These are phyloP conservation scores for Parus major DNA, from an alignment of 2,113 vertebrate genomes.

Conservation along the genomic window DNA sequence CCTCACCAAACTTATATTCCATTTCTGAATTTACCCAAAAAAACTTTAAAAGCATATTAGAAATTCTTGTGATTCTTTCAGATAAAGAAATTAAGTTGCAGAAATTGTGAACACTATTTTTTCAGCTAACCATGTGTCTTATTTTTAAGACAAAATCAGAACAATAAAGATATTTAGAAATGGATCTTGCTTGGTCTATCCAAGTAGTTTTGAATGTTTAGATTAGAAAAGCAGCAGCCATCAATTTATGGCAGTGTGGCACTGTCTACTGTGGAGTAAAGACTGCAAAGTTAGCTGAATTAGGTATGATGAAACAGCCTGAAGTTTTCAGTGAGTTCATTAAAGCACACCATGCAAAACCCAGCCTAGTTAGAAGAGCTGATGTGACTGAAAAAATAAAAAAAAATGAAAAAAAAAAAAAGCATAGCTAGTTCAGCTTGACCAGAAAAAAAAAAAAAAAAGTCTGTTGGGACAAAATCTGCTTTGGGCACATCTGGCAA, in stretches of 20 bases:
- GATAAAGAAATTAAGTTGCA: neutral
- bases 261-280: neutral
- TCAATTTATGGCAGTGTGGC: neutral
- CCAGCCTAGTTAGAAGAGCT: neutral
- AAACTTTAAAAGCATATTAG: neutral
- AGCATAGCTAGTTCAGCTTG: neutral
- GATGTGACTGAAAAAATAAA: neutral
- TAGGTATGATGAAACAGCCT: neutral
- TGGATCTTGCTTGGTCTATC: neutral
- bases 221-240: neutral
- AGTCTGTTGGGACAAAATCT: neutral
- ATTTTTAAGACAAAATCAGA: neutral
- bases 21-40: neutral
- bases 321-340: neutral
- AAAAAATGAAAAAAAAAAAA: neutral
- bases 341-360: neutral
- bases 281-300: neutral
- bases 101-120: neutral
- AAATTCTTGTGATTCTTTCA: neutral
- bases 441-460: neutral
- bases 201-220: neutral
- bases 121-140: neutral
- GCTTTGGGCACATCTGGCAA: neutral
- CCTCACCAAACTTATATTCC: neutral
- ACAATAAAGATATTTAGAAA: neutral